phyloP scores from a whole-genome alignment of 2,888 invertebrate species.

The Drosophila differens region DNA sequence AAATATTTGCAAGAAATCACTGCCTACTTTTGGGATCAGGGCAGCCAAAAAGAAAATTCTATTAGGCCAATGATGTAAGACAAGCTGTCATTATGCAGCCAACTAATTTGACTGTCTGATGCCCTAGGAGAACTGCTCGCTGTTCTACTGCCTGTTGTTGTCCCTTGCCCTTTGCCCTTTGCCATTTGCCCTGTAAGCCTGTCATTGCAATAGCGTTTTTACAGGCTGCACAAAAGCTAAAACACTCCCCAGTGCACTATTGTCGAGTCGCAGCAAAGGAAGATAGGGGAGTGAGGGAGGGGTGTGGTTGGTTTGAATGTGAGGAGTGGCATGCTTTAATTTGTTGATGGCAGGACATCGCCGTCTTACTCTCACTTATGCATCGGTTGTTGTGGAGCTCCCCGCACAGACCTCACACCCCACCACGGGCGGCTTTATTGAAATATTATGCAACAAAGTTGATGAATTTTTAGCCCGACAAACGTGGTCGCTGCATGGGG shows the following conservation, averaged over 20 bases:
- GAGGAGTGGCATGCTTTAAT: constrained; percentile 67
- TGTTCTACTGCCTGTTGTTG: not conserved
- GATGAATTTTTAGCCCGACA: constrained; percentile 76
- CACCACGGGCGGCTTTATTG: constrained; percentile 57
- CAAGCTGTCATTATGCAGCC: constrained; percentile 62
- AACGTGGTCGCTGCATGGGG: constrained; percentile 69
- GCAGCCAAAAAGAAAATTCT: constrained; percentile 58
- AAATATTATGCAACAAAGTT: constrained; percentile 81
- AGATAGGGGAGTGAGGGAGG: not conserved
- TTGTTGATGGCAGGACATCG: constrained; percentile 63
- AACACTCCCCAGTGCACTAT: constrained; percentile 76
- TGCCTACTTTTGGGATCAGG: constrained; percentile 3
- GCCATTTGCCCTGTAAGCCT: not conserved
- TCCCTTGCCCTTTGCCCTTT: not conserved
- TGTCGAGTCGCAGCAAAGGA: constrained; percentile 31
- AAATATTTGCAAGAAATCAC: not conserved
- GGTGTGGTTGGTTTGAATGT: not conserved
- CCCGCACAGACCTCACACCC: not conserved
- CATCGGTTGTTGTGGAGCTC: not conserved
- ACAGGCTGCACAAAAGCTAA: constrained; percentile 51
- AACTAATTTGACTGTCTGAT: constrained; percentile 57
- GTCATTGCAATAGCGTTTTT: constrained; percentile 33
- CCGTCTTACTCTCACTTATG: constrained; percentile 1
- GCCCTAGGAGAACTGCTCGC: constrained; percentile 18
- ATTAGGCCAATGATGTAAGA: constrained; percentile 46